Evolutionary conservation across 2,888 invertebrate genomes (phyloP), one percentile per base, ranked within the genome.

Genomic region (Smittia sp.): DNA sequence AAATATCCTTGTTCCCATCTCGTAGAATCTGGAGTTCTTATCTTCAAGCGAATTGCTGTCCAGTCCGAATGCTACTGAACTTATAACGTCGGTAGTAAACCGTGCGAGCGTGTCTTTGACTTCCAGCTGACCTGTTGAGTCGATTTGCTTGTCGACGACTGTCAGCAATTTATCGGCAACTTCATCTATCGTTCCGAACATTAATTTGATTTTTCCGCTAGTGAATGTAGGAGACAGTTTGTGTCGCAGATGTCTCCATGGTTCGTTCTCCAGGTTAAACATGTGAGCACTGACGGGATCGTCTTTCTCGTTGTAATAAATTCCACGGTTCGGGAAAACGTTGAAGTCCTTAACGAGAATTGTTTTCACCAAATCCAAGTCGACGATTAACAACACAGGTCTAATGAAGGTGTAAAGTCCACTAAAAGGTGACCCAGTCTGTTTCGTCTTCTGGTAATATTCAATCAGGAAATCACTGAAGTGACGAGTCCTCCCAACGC

Each of bases 31-130:
- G 0, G 82, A 79, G 70, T 83, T 76, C 0, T 81, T 80, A 76
- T 83, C 77, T 2, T 79, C 78, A 52, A 84, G 78, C 38, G 82
- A 82, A 74, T 84, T 83, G 75, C 83, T 82, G 22, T 84, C 81
- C 4, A 85, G 78, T 0, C 85, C 85, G 76, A 85, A 85, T 3
- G 83, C 84, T 76, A 83, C 83, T 0, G 78, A 79, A 2, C 84
- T 84, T 63, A 86, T 85, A 0, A 85, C 83, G 76, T 86, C 85
- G 1, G 84, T 83, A 0, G 78, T 84, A 74, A 77, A 82, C 39
- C 77, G 78, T 4, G 80, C 79, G 32, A 79, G 77, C 2, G 78
- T 73, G 15, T 80, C 79, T 75, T 79, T 79, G 7, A 81, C 76
- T 65, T 83, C 82, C 18, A 39, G 39, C 13, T 67, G 38, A 1